Percentiles rank a stretch among this genome's conserved stretches.
These are phyloP conservation scores for Cherax quadricarinatus DNA, from an alignment of 1,140 invertebrate genomes.

Conservation along the genomic window DNA sequence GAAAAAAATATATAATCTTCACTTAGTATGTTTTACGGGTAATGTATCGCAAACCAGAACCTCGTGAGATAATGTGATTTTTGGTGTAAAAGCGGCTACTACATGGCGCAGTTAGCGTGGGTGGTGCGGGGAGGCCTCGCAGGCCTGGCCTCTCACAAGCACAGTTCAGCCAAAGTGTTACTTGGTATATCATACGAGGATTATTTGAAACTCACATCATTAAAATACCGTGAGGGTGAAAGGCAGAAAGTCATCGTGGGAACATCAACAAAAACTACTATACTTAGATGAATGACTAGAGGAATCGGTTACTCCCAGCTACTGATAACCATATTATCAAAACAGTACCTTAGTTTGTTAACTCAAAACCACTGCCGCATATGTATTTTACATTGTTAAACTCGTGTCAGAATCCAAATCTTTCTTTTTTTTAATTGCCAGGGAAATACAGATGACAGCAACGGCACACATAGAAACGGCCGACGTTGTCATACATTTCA, in stretches of 20 bases:
- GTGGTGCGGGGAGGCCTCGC: conserved; percentile 15
- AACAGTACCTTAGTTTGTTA: background rate
- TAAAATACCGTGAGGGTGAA: conserved; percentile 24
- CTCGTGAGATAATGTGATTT: conserved; percentile 13
- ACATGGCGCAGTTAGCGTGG: conserved; percentile 43
- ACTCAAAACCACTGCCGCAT: background rate
- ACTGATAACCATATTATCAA: background rate
- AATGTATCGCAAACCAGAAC: background rate
- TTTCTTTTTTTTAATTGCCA: background rate
- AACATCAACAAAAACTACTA: background rate
- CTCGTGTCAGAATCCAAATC: background rate
- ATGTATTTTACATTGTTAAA: background rate
- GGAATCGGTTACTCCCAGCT: background rate
- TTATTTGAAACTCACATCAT: conserved; percentile 16
- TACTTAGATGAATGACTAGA: conserved; percentile 37
- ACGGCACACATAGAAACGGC: background rate
- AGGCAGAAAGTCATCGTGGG: background rate
- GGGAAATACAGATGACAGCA: background rate
- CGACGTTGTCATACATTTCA: no score
- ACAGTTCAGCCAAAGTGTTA: conserved; percentile 39
- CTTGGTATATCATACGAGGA: conserved; percentile 29
- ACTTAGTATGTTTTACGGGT: background rate
- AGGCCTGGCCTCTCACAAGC: background rate
- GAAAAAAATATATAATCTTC: background rate
- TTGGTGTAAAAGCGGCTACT: conserved; percentile 48